These are phyloP conservation scores for Thunnus thynnus DNA, from an alignment of 2,113 vertebrate genomes.

Conservation along the genomic window DNA sequence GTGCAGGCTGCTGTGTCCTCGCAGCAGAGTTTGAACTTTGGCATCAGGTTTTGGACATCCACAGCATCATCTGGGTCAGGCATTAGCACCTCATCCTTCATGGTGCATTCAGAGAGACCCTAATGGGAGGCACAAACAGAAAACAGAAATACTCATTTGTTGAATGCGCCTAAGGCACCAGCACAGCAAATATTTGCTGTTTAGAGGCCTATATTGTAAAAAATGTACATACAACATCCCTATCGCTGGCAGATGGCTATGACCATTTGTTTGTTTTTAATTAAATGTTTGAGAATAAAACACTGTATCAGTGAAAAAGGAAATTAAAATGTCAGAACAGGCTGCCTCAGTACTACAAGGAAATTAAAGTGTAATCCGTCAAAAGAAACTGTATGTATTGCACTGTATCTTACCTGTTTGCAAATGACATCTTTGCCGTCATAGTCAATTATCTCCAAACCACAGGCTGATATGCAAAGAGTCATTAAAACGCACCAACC, in stretches of 20 bases:
- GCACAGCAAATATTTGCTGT: conserved; percentile 22
- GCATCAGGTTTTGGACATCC: conserved; percentile 54
- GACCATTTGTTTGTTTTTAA: conserved; percentile 4
- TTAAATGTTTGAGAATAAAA: conserved; percentile 38
- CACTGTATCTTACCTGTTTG: conserved; percentile 61
- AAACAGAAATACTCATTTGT: background rate
- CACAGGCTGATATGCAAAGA: background rate
- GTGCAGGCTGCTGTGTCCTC: conserved; percentile 59
- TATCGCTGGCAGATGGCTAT: background rate
- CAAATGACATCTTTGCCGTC: conserved; percentile 53
- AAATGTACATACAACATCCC: too few species aligned
- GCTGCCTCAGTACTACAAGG: background rate
- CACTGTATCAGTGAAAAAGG: conserved; percentile 4
- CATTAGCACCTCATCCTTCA: conserved; percentile 34
- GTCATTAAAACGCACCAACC: conserved; percentile 48
- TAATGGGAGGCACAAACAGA: conserved; percentile 15
- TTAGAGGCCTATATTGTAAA: background rate
- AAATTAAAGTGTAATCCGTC: conserved; percentile 54
- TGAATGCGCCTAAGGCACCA: background rate
- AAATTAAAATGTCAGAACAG: conserved; percentile 44
- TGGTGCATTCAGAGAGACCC: conserved; percentile 73
- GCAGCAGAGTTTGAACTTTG: conserved; percentile 84
- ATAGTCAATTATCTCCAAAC: conserved; percentile 41
- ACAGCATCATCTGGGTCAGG: conserved; percentile 28
- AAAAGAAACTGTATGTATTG: background rate